A percentile compares a stretch with the other conserved stretches of the same genome.
Conservation (phyloP, 2,888 invertebrate genomes). For the Amphipyra tragopoginis region DNA sequence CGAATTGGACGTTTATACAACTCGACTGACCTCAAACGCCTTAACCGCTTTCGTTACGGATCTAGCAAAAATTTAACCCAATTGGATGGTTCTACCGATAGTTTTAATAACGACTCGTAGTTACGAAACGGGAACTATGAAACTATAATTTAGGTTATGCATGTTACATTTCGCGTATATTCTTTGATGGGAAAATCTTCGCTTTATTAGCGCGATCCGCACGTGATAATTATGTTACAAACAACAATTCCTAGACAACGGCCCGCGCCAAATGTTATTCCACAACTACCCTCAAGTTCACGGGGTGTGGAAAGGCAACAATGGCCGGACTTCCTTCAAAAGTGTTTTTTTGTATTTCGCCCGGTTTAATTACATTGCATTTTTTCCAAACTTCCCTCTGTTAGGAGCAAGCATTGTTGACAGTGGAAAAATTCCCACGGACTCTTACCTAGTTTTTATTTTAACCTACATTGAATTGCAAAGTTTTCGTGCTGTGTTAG, state of each 20-base stretch:
- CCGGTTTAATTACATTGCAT: constrained; percentile 38
- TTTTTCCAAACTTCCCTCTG: constrained; percentile 41
- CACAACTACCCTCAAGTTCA: constrained; percentile 12
- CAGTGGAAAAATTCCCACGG: constrained; percentile 31
- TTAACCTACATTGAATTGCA: constrained; percentile 31
- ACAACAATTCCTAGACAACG: constrained; percentile 7
- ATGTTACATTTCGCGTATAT: not conserved
- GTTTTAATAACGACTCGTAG: constrained; percentile 67
- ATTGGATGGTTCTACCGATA: constrained; percentile 63
- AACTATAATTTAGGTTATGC: not conserved
- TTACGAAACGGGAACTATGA: constrained; percentile 2
- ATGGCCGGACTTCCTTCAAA: constrained; percentile 26
- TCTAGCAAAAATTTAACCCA: constrained; percentile 75
- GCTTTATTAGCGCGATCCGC: not conserved
- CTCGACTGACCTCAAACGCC: constrained; percentile 82
- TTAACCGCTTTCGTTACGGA: constrained; percentile 75
- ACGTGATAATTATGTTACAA: constrained; percentile 6
- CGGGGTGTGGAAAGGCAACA: constrained; percentile 19
- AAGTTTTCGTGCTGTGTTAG: constrained; percentile 35
- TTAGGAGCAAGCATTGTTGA: constrained; percentile 38
- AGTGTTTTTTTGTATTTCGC: constrained; percentile 30
- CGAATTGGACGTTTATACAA: constrained; percentile 87
- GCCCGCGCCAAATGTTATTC: constrained; percentile 15
- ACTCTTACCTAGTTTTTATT: constrained; percentile 32
- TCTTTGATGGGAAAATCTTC: not conserved